Evolutionary conservation across 2,113 vertebrate species (phyloP).

Genomic region (Beaufortia kweichowensis): DNA sequence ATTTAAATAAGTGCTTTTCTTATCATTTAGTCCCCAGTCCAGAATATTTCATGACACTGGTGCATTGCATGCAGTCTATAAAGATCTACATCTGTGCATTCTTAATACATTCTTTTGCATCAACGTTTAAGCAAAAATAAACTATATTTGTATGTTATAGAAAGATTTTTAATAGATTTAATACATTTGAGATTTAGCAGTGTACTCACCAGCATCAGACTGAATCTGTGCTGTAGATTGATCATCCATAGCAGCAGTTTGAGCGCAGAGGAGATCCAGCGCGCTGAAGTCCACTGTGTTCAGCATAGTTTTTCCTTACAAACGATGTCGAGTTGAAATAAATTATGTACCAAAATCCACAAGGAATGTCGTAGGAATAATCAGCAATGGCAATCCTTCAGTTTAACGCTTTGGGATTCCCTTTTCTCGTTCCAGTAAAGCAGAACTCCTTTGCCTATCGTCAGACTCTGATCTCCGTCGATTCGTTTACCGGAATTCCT

Average conservation of each 20-base stretch:
- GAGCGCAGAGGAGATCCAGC: constrained; percentile 51
- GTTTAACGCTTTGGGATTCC: constrained; percentile 47
- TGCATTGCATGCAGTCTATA: neutral
- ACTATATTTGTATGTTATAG: neutral
- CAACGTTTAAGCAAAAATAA: no score
- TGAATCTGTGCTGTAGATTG: constrained; percentile 13
- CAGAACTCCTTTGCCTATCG: neutral
- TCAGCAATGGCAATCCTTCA: neutral
- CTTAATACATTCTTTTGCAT: neutral
- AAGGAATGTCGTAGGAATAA: neutral
- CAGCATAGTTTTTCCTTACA: constrained; percentile 43
- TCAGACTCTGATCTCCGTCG: constrained; percentile 46
- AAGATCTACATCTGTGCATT: neutral
- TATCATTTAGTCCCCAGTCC: no score
- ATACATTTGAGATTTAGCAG: neutral
- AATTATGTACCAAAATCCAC: constrained; percentile 39
- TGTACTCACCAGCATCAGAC: constrained; percentile 45
- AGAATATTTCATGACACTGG: no score
- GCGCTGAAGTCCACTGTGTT: constrained; percentile 57
- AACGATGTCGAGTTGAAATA: neutral
- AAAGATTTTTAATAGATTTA: neutral
- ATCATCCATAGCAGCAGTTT: constrained; percentile 16
- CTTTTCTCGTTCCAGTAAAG: constrained; percentile 21
- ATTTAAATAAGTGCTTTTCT: neutral
- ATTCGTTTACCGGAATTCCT: constrained; percentile 51